Conservation (phyloP, 2,113 vertebrate species). For the Syngnathus scovelli region DNA sequence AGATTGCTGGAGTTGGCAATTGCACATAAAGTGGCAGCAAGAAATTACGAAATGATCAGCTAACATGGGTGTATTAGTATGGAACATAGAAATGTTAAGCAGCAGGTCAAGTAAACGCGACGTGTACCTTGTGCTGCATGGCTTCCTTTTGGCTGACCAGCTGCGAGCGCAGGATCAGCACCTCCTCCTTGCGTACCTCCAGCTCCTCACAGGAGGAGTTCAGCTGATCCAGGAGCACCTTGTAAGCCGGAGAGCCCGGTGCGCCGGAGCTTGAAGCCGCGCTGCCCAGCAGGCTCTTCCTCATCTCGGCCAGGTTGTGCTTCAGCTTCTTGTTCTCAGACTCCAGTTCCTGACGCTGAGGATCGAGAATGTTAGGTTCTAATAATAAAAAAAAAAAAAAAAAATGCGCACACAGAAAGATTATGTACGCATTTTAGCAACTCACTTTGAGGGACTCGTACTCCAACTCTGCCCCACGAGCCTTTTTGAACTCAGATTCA, state of each 20-base stretch:
- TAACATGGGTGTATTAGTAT: neutral
- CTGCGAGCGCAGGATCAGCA: conserved; percentile 94
- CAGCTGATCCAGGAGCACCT: conserved; percentile 90
- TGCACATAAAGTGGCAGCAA: neutral
- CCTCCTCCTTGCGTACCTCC: conserved; percentile 95
- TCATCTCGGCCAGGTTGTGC: conserved; percentile 87
- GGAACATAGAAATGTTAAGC: neutral
- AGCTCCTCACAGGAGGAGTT: conserved; percentile 90
- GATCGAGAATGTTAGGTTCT: neutral
- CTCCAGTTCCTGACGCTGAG: conserved; percentile 92
- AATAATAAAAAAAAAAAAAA: neutral
- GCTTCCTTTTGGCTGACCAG: conserved; percentile 96
- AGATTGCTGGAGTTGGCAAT: neutral
- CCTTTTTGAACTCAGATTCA: conserved; percentile 82
- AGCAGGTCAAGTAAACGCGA: no score
- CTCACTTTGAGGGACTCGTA: conserved; percentile 96
- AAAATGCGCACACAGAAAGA: neutral
- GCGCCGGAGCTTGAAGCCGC: conserved; percentile 74
- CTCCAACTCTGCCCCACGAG: conserved; percentile 90
- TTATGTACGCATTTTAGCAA: neutral
- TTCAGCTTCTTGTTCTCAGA: conserved; percentile 98
- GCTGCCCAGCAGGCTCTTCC: conserved; percentile 80
- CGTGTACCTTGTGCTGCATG: conserved; percentile 85
- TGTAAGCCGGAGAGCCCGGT: conserved; percentile 85
- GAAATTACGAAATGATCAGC: neutral